Evolutionary conservation across 2,113 vertebrate genomes (phyloP).

Genomic region (Psilopsiagon aymara): DNA sequence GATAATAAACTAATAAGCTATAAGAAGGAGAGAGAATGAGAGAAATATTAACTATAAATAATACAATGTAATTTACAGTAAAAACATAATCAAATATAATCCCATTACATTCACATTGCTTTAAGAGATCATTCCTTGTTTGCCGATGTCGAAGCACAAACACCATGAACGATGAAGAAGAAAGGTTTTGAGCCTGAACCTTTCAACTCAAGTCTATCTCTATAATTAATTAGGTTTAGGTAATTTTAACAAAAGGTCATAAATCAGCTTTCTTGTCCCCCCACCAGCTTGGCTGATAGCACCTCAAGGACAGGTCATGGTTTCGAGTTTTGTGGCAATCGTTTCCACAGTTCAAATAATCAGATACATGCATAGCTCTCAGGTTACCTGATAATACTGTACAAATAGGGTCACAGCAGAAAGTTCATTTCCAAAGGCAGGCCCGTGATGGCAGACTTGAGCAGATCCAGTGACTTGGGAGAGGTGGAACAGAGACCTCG

Average conservation of each 20-base stretch:
- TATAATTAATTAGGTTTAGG: not conserved
- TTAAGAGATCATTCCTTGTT: not conserved
- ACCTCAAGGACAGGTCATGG: slow-evolving; percentile 18
- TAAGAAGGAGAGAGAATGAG: not conserved
- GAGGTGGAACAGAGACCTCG: not conserved
- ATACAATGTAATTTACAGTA: not conserved
- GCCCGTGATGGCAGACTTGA: not conserved
- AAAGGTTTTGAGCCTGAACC: not conserved
- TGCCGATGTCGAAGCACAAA: not conserved
- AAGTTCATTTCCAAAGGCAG: not conserved
- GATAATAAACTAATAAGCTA: not conserved
- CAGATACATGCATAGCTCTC: slow-evolving; percentile 19
- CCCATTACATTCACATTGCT: not conserved
- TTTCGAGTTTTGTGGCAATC: slow-evolving; percentile 36
- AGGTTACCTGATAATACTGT: slow-evolving; percentile 16
- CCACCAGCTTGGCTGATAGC: slow-evolving; percentile 8
- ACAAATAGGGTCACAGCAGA: not conserved
- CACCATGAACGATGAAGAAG: not conserved
- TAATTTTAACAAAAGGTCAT: not conserved
- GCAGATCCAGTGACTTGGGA: not conserved
- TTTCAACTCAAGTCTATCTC: not conserved
- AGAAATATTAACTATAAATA: not conserved
- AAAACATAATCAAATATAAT: not conserved
- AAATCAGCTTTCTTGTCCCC: slow-evolving; percentile 13
- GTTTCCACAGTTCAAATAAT: slow-evolving; percentile 8